phyloP scores from a whole-genome alignment of 2,888 invertebrate genomes.

The Abrostola tripartita region DNA sequence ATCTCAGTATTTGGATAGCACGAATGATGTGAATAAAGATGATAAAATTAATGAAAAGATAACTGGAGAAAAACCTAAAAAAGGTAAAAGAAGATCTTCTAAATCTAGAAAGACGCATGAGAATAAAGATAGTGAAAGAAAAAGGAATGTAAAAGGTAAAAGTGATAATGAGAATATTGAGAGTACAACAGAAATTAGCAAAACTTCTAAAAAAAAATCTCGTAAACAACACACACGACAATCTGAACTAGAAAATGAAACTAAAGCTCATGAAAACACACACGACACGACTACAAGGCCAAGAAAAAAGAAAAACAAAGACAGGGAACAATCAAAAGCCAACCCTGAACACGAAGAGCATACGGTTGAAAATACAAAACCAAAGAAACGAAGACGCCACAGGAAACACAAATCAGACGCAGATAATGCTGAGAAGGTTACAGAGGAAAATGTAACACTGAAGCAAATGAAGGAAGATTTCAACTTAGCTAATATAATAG shows the following conservation, averaged over 20 bases:
- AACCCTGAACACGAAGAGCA: constrained; percentile 12
- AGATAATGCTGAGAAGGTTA: constrained; percentile 23
- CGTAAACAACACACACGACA: constrained; percentile 8
- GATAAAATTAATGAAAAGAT: not conserved
- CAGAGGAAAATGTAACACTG: constrained; percentile 27
- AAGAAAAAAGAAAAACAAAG: constrained; percentile 25
- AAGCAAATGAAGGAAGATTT: constrained; percentile 36
- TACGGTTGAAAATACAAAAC: constrained; percentile 25
- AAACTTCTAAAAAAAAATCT: constrained; percentile 19
- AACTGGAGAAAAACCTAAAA: constrained; percentile 11
- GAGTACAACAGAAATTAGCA: constrained; percentile 20
- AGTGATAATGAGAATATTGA: constrained; percentile 5
- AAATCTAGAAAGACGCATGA: constrained; percentile 32
- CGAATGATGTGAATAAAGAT: constrained; percentile 9
- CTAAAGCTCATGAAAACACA: constrained; percentile 1
- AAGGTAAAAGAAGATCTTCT: constrained; percentile 23
- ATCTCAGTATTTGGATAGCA: constrained; percentile 52
- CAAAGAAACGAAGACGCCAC: constrained; percentile 28
- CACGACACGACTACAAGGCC: constrained; percentile 9
- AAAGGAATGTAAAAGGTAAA: constrained; percentile 6
- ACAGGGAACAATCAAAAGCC: constrained; percentile 2
- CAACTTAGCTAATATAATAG: constrained; percentile 33
- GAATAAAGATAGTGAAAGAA: not conserved
- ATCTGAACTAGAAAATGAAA: not conserved
- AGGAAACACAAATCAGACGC: constrained; percentile 27